Evolutionary conservation across 2,797 vertebrate genomes (phyloP), one percentile per base, ranked within the genome.

Genomic region (Silurus aristotelis): DNA sequence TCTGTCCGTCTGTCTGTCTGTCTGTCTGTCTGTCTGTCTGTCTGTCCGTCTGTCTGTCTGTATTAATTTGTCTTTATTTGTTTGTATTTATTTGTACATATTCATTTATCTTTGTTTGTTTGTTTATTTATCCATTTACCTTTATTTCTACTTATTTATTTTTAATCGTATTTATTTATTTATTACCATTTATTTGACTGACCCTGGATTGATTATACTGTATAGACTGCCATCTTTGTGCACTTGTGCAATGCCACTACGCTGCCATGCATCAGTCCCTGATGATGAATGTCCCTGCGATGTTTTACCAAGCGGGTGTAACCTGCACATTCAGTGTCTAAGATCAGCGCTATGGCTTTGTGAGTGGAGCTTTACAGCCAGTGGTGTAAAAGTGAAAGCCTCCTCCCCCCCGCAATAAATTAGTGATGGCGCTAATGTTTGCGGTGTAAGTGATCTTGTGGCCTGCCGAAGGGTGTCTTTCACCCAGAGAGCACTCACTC

Each of bases 361-460:
- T 9, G 75, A 88, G 64, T 66, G 66, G 60, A 81, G 75, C 80
- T 85, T 86, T 87, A 80, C 88, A 85, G 83, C 87, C 63, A 60
- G 64, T 87, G 78, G 82, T 83, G 67, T 87, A 77, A 87, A 83
- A 82, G 83, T 84, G 83, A 83, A 72, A 76, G 68, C 70, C 85
- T 88, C 87, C 48, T 10, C 48, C 48, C 48, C 80, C 83, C 22
- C 19, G 75, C 82, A 83, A 88, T 91, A 88, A 83, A 91, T 90
- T 85, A 87, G 83, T 87, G 87, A 90, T 85, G 68, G 71, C 70
- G 70, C 78, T 80, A 80, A 76, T 88, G 86, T 89, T 89, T 89
- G 86, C 80, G 79, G 85, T 89, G 87, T 86, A 85, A 87, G 85
- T 85, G 85, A 91, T 90, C 84, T 84, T n/a, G 20, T 72, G 84